phyloP scores from a whole-genome alignment of 2,888 invertebrate genomes.

The Melipona bicolor region DNA sequence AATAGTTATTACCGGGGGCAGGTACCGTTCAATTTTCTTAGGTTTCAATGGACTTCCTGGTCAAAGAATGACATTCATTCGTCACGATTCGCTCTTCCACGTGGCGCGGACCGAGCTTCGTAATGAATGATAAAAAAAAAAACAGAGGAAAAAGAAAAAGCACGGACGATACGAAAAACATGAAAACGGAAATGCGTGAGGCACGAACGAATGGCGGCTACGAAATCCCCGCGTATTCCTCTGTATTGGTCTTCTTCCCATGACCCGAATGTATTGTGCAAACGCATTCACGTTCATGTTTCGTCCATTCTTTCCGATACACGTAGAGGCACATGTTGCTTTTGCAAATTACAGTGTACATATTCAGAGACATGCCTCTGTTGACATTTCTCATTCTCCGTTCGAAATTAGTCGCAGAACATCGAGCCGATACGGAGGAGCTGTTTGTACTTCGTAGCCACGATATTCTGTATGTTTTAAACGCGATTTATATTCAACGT shows the following conservation, averaged over 20 bases:
- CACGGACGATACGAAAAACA: conserved; percentile 13
- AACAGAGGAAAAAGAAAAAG: no score
- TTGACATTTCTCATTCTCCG: conserved; percentile 18
- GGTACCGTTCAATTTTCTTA: not conserved
- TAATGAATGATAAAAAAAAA: not conserved
- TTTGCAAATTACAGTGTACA: conserved; percentile 29
- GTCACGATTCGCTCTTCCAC: conserved; percentile 6
- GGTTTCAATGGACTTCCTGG: conserved; percentile 22
- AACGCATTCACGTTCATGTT: conserved; percentile 28
- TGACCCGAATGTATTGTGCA: conserved; percentile 64
- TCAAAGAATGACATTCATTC: not conserved
- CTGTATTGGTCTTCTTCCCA: conserved; percentile 65
- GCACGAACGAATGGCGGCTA: conserved; percentile 65
- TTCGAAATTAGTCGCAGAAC: not conserved
- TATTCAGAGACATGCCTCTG: not conserved
- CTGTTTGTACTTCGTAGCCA: not conserved
- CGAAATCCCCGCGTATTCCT: conserved; percentile 61
- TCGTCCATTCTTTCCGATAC: conserved; percentile 16
- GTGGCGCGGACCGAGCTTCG: not conserved
- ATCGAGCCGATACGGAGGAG: not conserved
- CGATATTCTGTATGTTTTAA: not conserved
- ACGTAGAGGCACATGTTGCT: conserved; percentile 11
- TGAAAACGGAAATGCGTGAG: conserved; percentile 74
- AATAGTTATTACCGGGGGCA: not conserved
- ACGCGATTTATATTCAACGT: not conserved